These are phyloP conservation scores for Drosophila austrosaltans DNA, from an alignment of 2,888 invertebrate genomes.

Conservation along the genomic window DNA sequence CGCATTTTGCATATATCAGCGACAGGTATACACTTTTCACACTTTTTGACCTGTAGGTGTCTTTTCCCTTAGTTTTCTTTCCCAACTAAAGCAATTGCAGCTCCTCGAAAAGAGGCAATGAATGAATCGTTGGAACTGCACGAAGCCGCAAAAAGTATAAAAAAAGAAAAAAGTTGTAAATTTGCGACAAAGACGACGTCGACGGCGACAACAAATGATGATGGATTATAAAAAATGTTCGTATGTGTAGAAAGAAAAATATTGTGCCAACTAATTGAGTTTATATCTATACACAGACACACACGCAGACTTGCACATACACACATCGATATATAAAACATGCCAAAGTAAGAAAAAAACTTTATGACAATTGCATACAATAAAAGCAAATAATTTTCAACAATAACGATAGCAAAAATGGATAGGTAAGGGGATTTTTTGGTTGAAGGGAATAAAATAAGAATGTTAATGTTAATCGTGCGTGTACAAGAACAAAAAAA, in stretches of 20 bases:
- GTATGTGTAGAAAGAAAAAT: slow-evolving; percentile 1
- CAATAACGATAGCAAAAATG: slow-evolving; percentile 18
- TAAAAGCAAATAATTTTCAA: slow-evolving; percentile 49
- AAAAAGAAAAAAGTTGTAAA: slow-evolving; percentile 3
- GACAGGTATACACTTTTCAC: slow-evolving; percentile 27
- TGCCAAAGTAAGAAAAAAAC: slow-evolving; percentile 34
- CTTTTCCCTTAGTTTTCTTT: slow-evolving; percentile 6
- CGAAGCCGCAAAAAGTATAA: slow-evolving; percentile 19
- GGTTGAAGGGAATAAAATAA: not conserved
- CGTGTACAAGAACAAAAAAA: slow-evolving; percentile 29
- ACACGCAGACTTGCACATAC: slow-evolving; percentile 9
- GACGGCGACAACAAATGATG: slow-evolving; percentile 21
- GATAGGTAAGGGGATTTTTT: not conserved
- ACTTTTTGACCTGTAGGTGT: slow-evolving; percentile 27
- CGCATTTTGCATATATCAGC: not conserved
- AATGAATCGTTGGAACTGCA: not conserved
- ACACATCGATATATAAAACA: slow-evolving; percentile 24
- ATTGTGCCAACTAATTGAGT: slow-evolving; percentile 3
- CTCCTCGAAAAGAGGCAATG: not conserved
- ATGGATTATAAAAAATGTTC: slow-evolving; percentile 19
- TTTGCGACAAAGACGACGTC: slow-evolving; percentile 1
- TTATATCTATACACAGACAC: slow-evolving; percentile 15
- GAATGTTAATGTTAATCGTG: slow-evolving; percentile 22
- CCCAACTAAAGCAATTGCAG: not conserved
- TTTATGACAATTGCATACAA: slow-evolving; percentile 63